Percentiles rank a stretch among this genome's conserved stretches.
These are phyloP conservation scores for Heliconius aoede DNA, from an alignment of 2,888 invertebrate genomes.

Conservation along the genomic window DNA sequence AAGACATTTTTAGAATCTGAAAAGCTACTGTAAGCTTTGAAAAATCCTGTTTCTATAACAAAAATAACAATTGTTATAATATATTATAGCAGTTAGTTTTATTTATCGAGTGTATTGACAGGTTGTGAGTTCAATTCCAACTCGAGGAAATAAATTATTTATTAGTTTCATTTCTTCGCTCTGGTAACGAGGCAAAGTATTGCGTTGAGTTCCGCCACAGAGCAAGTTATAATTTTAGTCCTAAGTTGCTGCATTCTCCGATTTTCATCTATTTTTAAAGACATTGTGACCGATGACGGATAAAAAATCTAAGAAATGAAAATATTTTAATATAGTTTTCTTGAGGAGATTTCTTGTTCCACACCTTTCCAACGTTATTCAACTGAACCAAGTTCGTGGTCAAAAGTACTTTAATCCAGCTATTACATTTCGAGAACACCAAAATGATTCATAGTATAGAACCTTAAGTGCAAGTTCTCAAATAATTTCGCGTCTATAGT, in stretches of 20 bases:
- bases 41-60: conserved; percentile 17
- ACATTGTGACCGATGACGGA: neutral
- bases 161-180: too few relatives aligned
- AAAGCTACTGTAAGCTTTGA: conserved; percentile 18
- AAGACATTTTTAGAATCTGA: conserved; percentile 29
- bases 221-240: neutral
- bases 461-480: conserved; percentile 10
- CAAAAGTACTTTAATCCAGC: neutral
- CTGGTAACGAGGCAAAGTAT: too few relatives aligned
- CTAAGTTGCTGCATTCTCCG: neutral
- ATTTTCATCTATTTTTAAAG: neutral
- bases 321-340: too few relatives aligned
- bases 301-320: too few relatives aligned
- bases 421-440: neutral
- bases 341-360: too few relatives aligned
- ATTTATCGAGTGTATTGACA: too few relatives aligned
- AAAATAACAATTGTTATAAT: neutral
- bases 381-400: neutral
- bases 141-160: too few relatives aligned
- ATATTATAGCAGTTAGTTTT: too few relatives aligned
- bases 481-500: conserved; percentile 2
- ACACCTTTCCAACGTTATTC: neutral
- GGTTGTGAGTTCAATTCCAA: too few relatives aligned
- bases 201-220: too few relatives aligned
- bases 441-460: neutral